These are phyloP conservation scores for Sebastes oblongus DNA, from an alignment of 2,797 vertebrate genomes.

Conservation along the genomic window DNA sequence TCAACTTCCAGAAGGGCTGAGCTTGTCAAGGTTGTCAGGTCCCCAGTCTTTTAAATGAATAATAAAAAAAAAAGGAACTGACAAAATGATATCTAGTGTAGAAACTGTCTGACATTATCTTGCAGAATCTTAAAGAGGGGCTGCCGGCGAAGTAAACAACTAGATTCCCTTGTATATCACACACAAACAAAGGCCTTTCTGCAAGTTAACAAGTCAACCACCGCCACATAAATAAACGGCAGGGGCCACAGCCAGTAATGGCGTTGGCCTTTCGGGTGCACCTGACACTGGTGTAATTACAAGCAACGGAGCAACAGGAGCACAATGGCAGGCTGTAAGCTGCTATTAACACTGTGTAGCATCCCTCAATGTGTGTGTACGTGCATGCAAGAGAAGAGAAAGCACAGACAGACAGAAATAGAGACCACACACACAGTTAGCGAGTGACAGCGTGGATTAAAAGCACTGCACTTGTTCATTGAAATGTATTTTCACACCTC, in stretches of 20 bases:
- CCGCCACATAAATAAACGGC: background rate
- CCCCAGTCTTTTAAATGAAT: background rate
- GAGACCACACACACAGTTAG: background rate
- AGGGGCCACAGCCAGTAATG: slow-evolving; percentile 6
- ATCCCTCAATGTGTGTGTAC: slow-evolving; percentile 10
- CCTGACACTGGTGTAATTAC: slow-evolving; percentile 37
- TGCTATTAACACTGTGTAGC: slow-evolving; percentile 32
- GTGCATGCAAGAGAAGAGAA: background rate
- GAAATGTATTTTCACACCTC: slow-evolving; percentile 10
- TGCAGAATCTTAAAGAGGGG: slow-evolving; percentile 2
- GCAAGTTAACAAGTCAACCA: background rate
- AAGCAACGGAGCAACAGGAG: slow-evolving; percentile 18
- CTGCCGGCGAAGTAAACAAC: background rate
- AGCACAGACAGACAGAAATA: background rate
- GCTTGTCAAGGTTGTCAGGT: slow-evolving; percentile 1
- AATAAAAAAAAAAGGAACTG: slow-evolving; percentile 17
- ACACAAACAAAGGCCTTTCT: slow-evolving; percentile 12
- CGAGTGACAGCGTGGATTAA: background rate
- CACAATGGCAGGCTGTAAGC: slow-evolving; percentile 35
- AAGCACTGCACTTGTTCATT: background rate
- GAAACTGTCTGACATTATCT: slow-evolving; percentile 1
- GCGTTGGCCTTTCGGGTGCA: slow-evolving; percentile 9
- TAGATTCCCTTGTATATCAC: background rate
- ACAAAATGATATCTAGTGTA: background rate
- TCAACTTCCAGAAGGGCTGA: slow-evolving; percentile 18